A percentile compares a stretch with the other conserved stretches of the same genome.
phyloP scores from a whole-genome alignment of 2,113 vertebrate species.

The Pollimyrus isidori region DNA sequence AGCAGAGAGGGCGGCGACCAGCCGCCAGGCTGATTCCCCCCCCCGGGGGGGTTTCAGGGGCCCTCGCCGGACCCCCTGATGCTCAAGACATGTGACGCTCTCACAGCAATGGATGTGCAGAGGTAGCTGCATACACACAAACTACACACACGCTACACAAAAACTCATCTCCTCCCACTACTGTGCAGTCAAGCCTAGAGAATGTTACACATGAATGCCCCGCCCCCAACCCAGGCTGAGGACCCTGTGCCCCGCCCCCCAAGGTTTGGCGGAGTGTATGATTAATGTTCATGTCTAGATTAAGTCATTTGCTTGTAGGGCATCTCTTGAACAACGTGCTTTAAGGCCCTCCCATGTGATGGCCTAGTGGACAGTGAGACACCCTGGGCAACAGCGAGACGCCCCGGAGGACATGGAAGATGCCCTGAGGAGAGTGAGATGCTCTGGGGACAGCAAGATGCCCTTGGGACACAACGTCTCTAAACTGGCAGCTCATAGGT shows the following conservation, averaged over 20 bases:
- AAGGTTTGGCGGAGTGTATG: background rate
- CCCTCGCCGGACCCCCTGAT: background rate
- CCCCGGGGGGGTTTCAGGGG: background rate
- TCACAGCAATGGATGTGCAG: background rate
- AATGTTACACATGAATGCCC: background rate
- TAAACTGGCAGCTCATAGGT: background rate
- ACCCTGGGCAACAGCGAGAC: too few relatives aligned
- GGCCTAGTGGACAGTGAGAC: background rate
- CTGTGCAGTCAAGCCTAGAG: background rate
- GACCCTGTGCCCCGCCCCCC: background rate
- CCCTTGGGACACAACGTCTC: background rate
- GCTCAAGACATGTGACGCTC: background rate
- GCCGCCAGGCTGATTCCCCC: background rate
- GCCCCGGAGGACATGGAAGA: too few relatives aligned
- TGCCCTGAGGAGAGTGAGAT: too few relatives aligned
- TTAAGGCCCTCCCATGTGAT: background rate
- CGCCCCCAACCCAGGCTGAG: background rate
- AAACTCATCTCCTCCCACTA: background rate
- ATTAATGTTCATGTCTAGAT: background rate
- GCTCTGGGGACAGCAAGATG: background rate
- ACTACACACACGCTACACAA: background rate
- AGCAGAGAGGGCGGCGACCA: background rate
- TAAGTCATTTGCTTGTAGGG: background rate
- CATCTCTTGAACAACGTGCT: background rate
- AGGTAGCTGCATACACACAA: background rate